Evolutionary conservation across 2,113 vertebrate species (phyloP).

Genomic region (Pseudolaguvia tuberculata): DNA sequence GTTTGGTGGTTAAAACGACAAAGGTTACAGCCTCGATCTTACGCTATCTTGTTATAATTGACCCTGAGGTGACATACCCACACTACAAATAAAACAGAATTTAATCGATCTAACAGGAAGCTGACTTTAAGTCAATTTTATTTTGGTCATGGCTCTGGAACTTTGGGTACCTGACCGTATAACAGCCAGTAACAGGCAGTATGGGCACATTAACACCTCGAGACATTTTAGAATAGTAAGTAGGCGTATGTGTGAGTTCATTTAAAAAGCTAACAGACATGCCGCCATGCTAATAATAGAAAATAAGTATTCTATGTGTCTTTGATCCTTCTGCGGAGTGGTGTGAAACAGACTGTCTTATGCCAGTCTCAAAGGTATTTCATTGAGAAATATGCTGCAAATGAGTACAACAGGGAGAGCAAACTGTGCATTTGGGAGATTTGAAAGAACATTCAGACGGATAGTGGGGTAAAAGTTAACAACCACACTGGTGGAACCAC

Average conservation of each 20-base stretch:
- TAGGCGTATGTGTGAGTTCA: neutral
- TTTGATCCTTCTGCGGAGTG: neutral
- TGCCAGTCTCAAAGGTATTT: neutral
- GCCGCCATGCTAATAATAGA: neutral
- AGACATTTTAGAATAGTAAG: no score
- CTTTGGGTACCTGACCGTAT: neutral
- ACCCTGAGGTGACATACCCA: neutral
- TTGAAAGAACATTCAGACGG: neutral
- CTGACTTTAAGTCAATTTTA: neutral
- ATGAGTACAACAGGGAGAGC: neutral
- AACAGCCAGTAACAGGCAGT: neutral
- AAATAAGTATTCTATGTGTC: neutral
- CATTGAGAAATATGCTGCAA: neutral
- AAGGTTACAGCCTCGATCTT: no score
- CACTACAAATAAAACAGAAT: neutral
- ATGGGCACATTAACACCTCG: neutral
- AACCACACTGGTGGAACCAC: conserved; percentile 8
- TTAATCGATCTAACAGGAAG: neutral
- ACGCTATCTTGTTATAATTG: no score
- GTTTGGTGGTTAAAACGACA: no score
- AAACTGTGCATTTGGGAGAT: neutral
- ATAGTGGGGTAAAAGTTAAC: conserved; percentile 28
- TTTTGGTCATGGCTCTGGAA: neutral
- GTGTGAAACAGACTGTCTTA: neutral
- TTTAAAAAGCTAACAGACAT: neutral